A percentile compares a stretch with the other conserved stretches of the same genome.
Evolutionary conservation across 2,888 invertebrate species (phyloP).

Genomic region (Malthinus seriepunctatus): DNA sequence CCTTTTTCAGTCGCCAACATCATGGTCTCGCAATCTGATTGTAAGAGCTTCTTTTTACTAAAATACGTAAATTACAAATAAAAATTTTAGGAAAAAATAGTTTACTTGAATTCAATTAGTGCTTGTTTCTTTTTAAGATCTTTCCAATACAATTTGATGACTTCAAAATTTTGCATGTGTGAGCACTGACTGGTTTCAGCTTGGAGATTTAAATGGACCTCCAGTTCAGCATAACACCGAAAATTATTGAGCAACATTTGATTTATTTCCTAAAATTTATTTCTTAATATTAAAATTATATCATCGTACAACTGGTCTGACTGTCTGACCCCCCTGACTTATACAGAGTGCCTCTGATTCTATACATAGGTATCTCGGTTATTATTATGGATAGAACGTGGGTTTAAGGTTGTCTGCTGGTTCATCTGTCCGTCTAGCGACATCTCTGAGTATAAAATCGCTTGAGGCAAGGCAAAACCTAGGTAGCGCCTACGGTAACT

Average conservation of each 20-base stretch:
- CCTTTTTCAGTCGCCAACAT: slow-evolving; percentile 13
- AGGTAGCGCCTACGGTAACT: too few relatives aligned
- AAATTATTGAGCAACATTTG: slow-evolving; percentile 46
- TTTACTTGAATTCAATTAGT: slow-evolving; percentile 14
- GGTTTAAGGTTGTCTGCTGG: too few relatives aligned
- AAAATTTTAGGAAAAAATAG: not conserved
- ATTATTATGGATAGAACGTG: too few relatives aligned
- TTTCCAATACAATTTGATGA: slow-evolving; percentile 19
- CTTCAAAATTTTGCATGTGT: slow-evolving; percentile 35
- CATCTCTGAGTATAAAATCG: too few relatives aligned
- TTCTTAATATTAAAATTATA: not conserved
- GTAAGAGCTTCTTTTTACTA: slow-evolving; percentile 10
- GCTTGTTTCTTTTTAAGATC: slow-evolving; percentile 13
- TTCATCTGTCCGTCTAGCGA: too few relatives aligned
- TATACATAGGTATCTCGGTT: too few relatives aligned
- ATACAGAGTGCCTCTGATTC: too few relatives aligned
- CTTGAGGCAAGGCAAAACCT: too few relatives aligned
- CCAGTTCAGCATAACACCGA: slow-evolving; percentile 40
- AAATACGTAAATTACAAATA: not conserved
- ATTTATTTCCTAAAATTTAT: slow-evolving; percentile 43
- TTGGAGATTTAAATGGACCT: slow-evolving; percentile 39
- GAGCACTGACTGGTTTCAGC: slow-evolving; percentile 38
- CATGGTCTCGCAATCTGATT: slow-evolving; percentile 5
- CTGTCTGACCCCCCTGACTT: too few relatives aligned
- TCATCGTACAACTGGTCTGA: too few relatives aligned